Conservation (phyloP, 2,113 vertebrate species). For the Alligator sinensis region DNA sequence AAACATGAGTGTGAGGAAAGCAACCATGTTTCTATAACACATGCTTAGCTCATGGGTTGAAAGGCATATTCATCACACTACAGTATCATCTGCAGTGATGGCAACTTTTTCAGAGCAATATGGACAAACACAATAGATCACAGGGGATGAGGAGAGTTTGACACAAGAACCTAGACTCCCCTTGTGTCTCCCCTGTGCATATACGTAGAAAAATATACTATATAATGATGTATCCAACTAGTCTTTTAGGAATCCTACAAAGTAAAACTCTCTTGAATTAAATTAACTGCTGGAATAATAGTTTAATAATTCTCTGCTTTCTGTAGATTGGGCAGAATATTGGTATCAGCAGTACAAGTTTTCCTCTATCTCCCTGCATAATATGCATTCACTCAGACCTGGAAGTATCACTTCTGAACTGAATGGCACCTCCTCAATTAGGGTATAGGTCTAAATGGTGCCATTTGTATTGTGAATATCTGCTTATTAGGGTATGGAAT, state of each 20-base stretch:
- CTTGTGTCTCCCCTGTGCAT: not conserved
- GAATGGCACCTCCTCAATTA: not conserved
- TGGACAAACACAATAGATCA: not conserved
- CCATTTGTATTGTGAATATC: not conserved
- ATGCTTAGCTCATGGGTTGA: not conserved
- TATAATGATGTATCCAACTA: accelerated
- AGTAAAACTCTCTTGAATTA: not conserved
- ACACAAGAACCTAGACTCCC: not conserved
- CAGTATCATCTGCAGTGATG: not conserved
- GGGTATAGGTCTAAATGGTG: not conserved
- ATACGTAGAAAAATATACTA: not conserved
- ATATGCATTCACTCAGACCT: not conserved
- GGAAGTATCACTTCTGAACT: not conserved
- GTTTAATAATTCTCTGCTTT: not conserved
- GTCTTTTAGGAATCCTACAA: accelerated
- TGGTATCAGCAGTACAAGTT: not conserved
- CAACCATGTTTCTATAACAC: not conserved
- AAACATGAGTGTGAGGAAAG: accelerated
- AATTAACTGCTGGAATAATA: not conserved
- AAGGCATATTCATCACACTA: not conserved
- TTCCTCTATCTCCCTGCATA: not conserved
- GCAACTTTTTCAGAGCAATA: not conserved
- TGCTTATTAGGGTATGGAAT: not conserved
- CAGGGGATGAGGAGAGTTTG: not conserved
- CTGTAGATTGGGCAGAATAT: not conserved